phyloP scores from a whole-genome alignment of 2,113 vertebrate genomes.

The Nerophis lumbriciformis region DNA sequence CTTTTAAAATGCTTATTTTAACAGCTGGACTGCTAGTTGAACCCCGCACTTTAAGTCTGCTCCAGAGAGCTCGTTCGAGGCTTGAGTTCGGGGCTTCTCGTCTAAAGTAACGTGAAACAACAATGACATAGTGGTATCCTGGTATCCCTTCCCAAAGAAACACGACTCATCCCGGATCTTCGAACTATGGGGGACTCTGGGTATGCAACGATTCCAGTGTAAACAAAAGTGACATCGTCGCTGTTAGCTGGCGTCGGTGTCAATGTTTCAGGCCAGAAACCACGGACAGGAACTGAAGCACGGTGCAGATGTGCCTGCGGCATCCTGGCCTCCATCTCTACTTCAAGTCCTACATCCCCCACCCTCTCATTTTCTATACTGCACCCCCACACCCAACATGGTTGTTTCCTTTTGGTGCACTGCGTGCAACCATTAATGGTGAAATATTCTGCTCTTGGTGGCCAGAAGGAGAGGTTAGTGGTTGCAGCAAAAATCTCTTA shows the following conservation, averaged over 20 bases:
- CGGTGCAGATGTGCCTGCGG: constrained; percentile 37
- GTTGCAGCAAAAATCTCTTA: constrained; percentile 2
- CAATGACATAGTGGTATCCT: background rate
- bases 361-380: constrained; percentile 1
- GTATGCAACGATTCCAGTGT: constrained; percentile 1
- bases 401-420: constrained; percentile 14
- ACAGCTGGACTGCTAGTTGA: constrained; percentile 6
- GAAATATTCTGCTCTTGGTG: constrained; percentile 2
- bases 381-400: constrained; percentile 11
- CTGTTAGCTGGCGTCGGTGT: constrained; percentile 26
- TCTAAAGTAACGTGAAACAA: constrained; percentile 1
- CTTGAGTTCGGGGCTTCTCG: background rate
- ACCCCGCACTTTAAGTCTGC: background rate
- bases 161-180: background rate
- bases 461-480: background rate
- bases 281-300: constrained; percentile 36
- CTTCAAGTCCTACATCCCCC: constrained; percentile 6
- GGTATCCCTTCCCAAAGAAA: background rate
- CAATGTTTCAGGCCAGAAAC: constrained; percentile 30
- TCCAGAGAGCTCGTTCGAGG: too few relatives aligned
- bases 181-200: background rate
- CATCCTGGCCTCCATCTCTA: constrained; percentile 6
- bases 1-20: background rate
- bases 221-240: constrained; percentile 24
- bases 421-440: constrained; percentile 11